Evolutionary conservation across 2,888 invertebrate species (phyloP), one percentile per base, ranked within the genome.

Genomic region (Catocala fraxini): DNA sequence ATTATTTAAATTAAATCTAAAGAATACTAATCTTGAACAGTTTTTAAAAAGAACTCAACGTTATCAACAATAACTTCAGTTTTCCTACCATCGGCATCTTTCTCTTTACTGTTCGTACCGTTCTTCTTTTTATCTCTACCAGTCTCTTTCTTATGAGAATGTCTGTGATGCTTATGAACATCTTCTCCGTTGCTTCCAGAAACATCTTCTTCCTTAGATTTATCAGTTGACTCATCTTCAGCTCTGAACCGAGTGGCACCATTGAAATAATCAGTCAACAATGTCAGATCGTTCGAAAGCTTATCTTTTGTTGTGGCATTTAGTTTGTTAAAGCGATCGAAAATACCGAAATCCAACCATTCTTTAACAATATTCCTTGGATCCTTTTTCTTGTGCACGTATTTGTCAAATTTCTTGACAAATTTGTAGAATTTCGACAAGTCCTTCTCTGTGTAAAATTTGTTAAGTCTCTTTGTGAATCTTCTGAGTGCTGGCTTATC

Each of bases 291-390:
- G 9, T 35, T 35, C 34, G 39, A 39, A 11, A 51, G 11, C 2
- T 6, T 12, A 4, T 25, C 35, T 39, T 49, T 59, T 0, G 48
- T n/a, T 0, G 13, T 45, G 4, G 6, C 5, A 49, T 54, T 49
- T 15, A 59, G 10, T 5, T 53, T 49, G 11, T 12, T 45, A 6
- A 35, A 59, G 0, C 33, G 9, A 15, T 59, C 43, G 6, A 59
- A 54, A 12, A 59, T 45, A 12, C 43, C 34, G 10, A 49, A 54
- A 39, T 59, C 49, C 7, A 59, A 48, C 42, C 43, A 49, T 1
- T 54, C 15, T 12, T 49, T 59, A 4, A 59, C 15, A 5, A 59
- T 25, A 6, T 45, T 25, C 12, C 11, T 39, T 2, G 35, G 5
- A 43, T 59, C 49, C 39, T 39, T 49, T 6, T 59, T 35, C 49